These are phyloP conservation scores for Ornithoptera alexandrae DNA, from an alignment of 2,888 invertebrate genomes.

Conservation along the genomic window DNA sequence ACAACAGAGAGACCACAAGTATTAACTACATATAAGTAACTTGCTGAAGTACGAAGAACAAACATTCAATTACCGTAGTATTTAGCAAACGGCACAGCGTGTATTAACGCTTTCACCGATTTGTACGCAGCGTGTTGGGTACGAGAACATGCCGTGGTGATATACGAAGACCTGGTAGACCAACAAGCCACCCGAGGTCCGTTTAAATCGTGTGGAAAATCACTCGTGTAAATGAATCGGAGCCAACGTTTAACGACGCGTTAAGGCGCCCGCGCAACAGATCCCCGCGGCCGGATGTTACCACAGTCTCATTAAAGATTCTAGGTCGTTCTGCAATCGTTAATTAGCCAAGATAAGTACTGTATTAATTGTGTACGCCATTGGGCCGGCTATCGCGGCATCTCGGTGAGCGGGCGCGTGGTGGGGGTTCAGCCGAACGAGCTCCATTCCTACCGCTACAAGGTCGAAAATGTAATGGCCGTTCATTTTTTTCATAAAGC, in stretches of 20 bases:
- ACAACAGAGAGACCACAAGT: too few relatives aligned
- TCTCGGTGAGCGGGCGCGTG: conserved; percentile 43
- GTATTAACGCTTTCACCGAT: not conserved
- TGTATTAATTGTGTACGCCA: conserved; percentile 77
- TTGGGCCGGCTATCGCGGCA: conserved; percentile 66
- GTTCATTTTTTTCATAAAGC: conserved; percentile 12
- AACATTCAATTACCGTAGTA: not conserved
- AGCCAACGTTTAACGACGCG: conserved; percentile 38
- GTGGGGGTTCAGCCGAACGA: conserved; percentile 26
- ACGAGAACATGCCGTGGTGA: conserved; percentile 11
- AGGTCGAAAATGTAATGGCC: conserved; percentile 22
- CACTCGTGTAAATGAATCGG: conserved; percentile 28
- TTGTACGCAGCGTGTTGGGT: not conserved
- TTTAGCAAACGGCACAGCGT: conserved; percentile 2
- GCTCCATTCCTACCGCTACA: conserved; percentile 28
- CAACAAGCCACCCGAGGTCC: conserved; percentile 7
- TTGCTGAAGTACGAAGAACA: not conserved
- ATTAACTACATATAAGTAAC: too few relatives aligned
- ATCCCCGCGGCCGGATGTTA: conserved; percentile 65
- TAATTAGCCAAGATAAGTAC: conserved; percentile 76
- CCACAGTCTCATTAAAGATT: conserved; percentile 76
- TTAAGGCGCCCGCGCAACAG: conserved; percentile 38
- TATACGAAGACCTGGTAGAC: conserved; percentile 9
- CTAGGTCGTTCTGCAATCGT: conserved; percentile 76
- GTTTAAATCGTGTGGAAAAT: conserved; percentile 26